phyloP scores from a whole-genome alignment of 1,140 invertebrate species.

The Pseudomyrmex cubaensis region DNA sequence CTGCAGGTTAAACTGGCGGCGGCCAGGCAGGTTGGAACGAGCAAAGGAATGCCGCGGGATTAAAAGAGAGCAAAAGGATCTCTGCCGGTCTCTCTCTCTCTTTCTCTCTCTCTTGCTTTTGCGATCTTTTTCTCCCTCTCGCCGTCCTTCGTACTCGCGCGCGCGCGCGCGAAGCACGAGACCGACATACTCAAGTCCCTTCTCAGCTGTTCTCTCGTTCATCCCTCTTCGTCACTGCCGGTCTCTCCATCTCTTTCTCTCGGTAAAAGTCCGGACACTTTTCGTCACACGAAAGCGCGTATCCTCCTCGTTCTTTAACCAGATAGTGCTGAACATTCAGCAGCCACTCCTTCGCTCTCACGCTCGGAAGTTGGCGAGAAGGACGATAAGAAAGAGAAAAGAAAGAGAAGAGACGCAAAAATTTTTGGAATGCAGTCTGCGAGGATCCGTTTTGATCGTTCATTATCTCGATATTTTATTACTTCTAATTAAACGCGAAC shows the following conservation, averaged over 20 bases:
- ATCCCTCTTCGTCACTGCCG: not conserved
- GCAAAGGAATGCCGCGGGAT: constrained; percentile 80
- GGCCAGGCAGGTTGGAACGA: constrained; percentile 78
- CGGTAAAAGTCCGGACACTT: constrained; percentile 22
- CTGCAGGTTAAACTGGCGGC: constrained; percentile 82
- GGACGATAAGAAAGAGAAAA: not conserved
- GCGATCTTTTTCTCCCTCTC: constrained; percentile 5
- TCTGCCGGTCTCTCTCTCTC: constrained; percentile 57
- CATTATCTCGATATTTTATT: constrained; percentile 48
- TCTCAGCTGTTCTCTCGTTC: constrained; percentile 42
- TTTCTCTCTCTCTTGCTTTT: constrained; percentile 30
- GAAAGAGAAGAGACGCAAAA: constrained; percentile 11
- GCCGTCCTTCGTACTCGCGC: constrained; percentile 24
- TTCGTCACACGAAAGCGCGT: constrained; percentile 45
- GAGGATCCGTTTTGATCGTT: constrained; percentile 31
- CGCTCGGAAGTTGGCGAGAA: constrained; percentile 1
- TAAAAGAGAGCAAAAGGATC: constrained; percentile 69
- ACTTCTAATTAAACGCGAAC: constrained; percentile 49
- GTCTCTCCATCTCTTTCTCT: not conserved
- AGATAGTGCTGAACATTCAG: constrained; percentile 16
- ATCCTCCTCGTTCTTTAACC: constrained; percentile 28
- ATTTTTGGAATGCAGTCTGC: constrained; percentile 51
- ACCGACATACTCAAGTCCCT: constrained; percentile 26
- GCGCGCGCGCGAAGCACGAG: constrained; percentile 39
- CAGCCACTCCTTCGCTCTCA: constrained; percentile 49